These are phyloP conservation scores for Atethmia centrago DNA, from an alignment of 2,888 invertebrate species.

Conservation along the genomic window DNA sequence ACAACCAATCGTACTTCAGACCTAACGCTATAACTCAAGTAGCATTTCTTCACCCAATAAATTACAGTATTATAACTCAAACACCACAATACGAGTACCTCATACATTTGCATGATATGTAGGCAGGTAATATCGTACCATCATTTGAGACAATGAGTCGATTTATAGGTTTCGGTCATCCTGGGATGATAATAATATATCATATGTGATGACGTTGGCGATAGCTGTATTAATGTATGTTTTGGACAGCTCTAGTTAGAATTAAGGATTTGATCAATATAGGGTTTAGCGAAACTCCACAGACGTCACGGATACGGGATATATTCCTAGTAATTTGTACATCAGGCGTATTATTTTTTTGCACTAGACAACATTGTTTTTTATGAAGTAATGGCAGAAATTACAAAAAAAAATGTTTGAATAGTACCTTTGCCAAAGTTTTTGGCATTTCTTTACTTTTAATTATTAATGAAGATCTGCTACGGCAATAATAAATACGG, in stretches of 20 bases:
- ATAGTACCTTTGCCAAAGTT: no score
- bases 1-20: not conserved
- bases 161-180: constrained; percentile 50
- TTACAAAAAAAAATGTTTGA: no score
- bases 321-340: no score
- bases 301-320: no score
- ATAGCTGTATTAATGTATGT: constrained; percentile 42
- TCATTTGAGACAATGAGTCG: constrained; percentile 37
- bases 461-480: no score
- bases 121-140: constrained; percentile 18
- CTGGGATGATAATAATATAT: constrained; percentile 21
- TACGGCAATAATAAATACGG: no score
- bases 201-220: constrained; percentile 35
- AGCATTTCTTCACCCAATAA: not conserved
- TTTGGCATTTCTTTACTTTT: no score
- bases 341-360: no score
- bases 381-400: no score
- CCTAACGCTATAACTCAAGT: not conserved
- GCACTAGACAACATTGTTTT: no score
- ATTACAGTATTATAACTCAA: not conserved
- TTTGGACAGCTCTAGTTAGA: not conserved
- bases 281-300: no score
- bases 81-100: not conserved
- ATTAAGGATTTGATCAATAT: not conserved
- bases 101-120: constrained; percentile 16